Conservation (phyloP, 2,113 vertebrate species). For the Panthera tigris region DNA sequence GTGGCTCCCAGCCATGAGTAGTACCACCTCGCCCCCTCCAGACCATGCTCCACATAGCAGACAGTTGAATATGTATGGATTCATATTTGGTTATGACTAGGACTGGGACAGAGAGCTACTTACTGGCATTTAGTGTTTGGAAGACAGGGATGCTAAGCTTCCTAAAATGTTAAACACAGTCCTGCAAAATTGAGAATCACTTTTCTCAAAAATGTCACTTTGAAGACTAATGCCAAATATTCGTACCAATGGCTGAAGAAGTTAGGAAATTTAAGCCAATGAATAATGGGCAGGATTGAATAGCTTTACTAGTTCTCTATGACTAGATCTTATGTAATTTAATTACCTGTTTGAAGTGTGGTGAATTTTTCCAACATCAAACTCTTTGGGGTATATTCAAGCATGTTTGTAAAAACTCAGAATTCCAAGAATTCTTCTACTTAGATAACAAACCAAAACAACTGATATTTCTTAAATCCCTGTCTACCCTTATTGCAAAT, state of each 20-base stretch:
- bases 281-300: neutral
- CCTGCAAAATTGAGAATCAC: neutral
- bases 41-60: accelerated
- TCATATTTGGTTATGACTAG: neutral
- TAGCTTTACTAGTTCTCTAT: neutral
- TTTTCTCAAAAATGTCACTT: neutral
- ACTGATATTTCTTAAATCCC: constrained; percentile 30
- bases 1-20: neutral
- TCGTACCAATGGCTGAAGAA: neutral
- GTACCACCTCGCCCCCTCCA: neutral
- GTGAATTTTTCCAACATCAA: neutral
- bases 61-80: neutral
- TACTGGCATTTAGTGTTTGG: neutral
- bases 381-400: neutral
- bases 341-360: neutral
- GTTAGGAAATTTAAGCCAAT: neutral
- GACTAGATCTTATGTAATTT: neutral
- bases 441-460: neutral
- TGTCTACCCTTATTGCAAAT: neutral
- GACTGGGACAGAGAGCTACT: neutral
- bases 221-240: neutral
- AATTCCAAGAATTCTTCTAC: neutral
- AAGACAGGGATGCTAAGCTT: neutral
- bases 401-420: neutral
- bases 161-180: neutral